These are phyloP conservation scores for Hydropsyche betteni DNA, from an alignment of 2,888 invertebrate genomes.

Conservation along the genomic window DNA sequence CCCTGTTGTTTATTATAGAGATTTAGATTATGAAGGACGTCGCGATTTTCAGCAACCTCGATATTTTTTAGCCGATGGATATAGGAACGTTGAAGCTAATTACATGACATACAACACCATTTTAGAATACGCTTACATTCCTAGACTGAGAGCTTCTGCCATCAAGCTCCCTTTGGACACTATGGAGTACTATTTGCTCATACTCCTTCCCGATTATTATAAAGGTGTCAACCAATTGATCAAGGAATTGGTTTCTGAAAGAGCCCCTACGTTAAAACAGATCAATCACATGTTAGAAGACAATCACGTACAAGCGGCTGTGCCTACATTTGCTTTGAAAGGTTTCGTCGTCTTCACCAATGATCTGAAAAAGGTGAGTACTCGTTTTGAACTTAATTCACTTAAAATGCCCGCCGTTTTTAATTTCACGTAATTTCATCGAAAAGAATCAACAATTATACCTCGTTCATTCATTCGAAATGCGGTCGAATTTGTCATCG, in stretches of 20 bases:
- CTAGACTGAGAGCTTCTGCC: constrained; percentile 75
- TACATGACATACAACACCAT: constrained; percentile 82
- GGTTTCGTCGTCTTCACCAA: constrained; percentile 84
- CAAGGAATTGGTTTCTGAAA: constrained; percentile 68
- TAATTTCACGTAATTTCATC: too few relatives aligned
- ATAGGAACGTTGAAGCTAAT: constrained; percentile 66
- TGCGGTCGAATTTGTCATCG: too few relatives aligned
- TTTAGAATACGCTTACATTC: constrained; percentile 78
- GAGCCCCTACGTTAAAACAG: constrained; percentile 70
- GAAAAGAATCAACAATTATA: too few relatives aligned
- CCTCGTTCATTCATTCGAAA: too few relatives aligned
- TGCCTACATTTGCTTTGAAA: constrained; percentile 82
- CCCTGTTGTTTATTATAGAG: constrained; percentile 38
- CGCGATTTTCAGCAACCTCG: constrained; percentile 53
- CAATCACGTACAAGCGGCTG: constrained; percentile 77
- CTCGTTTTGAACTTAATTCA: not conserved
- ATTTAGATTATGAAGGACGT: constrained; percentile 40
- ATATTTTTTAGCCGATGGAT: constrained; percentile 62
- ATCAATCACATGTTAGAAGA: constrained; percentile 75
- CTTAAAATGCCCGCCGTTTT: not conserved
- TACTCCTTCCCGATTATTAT: constrained; percentile 74
- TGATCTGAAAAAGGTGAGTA: constrained; percentile 77
- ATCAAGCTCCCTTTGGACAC: constrained; percentile 83
- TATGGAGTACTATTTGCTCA: constrained; percentile 78
- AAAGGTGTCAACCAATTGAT: constrained; percentile 71